These are phyloP conservation scores for Thaumatotibia leucotreta DNA, from an alignment of 1,140 invertebrate genomes.

Conservation along the genomic window DNA sequence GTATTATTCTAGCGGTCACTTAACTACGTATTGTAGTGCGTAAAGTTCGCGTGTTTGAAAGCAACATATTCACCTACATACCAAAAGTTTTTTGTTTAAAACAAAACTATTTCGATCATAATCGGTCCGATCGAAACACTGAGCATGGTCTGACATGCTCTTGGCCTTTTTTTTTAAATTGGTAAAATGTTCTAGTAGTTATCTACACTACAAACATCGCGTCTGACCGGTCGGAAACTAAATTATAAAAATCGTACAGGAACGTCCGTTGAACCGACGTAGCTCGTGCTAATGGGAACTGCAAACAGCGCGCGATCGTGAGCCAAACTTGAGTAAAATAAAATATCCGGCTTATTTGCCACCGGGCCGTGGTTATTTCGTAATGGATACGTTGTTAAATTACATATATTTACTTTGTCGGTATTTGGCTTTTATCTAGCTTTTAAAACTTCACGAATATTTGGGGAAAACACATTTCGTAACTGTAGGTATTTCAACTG, in stretches of 20 bases:
- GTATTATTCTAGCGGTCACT: no score
- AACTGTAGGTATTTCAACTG: no score
- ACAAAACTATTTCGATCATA: no score
- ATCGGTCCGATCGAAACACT: no score
- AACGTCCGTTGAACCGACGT: conserved; percentile 54
- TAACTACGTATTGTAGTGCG: no score
- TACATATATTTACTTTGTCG: neutral
- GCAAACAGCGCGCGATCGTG: conserved; percentile 59
- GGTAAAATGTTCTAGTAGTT: no score
- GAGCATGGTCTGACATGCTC: no score
- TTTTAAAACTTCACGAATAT: neutral
- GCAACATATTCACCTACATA: no score
- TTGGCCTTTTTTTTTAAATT: no score
- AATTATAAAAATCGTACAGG: neutral
- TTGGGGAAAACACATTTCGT: no score
- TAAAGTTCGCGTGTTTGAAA: no score
- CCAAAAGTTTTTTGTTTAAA: no score
- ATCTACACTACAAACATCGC: neutral
- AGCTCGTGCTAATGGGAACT: conserved; percentile 51
- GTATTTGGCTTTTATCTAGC: neutral
- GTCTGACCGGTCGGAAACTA: neutral
- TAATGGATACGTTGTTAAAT: conserved; percentile 2
- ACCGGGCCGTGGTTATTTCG: conserved; percentile 42
- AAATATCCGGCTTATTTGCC: conserved; percentile 58
- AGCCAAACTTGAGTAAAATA: conserved; percentile 52